Conservation (phyloP, 1,140 invertebrate genomes). For the Aphaenogaster rudis region DNA sequence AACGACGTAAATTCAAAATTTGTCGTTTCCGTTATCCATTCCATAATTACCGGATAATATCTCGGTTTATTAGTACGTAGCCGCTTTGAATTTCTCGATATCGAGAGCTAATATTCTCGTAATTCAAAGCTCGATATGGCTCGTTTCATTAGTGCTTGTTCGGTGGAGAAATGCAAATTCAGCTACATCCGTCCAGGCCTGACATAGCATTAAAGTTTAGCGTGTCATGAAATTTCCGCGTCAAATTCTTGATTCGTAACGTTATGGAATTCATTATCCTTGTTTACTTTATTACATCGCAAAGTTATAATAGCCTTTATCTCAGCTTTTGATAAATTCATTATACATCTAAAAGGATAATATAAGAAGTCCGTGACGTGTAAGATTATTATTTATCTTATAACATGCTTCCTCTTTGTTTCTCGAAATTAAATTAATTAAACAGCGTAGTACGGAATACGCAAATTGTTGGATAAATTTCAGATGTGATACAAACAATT, state of each 20-base stretch:
- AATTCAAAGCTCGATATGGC: conserved; percentile 1
- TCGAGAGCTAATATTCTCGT: conserved; percentile 3
- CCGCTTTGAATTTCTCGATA: background rate
- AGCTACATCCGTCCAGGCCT: background rate
- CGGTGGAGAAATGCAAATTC: conserved; percentile 7
- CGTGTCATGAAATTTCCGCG: background rate
- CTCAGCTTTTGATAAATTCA: conserved; percentile 1
- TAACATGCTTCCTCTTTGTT: background rate
- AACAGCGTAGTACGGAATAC: background rate
- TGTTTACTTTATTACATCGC: background rate
- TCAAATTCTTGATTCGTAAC: background rate
- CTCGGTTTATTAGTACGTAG: background rate
- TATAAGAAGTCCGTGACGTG: background rate
- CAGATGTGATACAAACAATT: background rate
- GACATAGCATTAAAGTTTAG: background rate
- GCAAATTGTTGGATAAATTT: background rate
- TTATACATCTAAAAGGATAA: background rate
- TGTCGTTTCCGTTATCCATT: background rate
- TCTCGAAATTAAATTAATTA: conserved; percentile 5
- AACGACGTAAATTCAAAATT: background rate
- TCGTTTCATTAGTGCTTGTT: background rate
- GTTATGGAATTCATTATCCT: background rate
- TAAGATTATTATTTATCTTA: conserved; percentile 17
- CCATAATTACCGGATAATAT: background rate
- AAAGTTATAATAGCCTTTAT: conserved; percentile 3